Conservation (phyloP, 2,797 vertebrate species). For the Moxostoma hubbsi region DNA sequence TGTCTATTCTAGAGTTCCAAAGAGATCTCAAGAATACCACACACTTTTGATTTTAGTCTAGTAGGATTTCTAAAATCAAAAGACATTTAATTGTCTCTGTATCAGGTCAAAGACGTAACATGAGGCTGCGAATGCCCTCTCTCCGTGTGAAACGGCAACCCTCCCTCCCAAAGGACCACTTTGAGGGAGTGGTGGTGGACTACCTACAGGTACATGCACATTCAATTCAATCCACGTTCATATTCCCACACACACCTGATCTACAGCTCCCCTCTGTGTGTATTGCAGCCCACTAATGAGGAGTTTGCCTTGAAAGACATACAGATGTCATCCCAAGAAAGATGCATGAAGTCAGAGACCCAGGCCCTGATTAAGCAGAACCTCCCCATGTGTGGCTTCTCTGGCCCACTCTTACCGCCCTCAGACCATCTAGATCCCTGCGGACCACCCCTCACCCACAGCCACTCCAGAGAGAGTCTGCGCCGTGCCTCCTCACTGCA, state of each 20-base stretch:
- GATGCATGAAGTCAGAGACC: slow-evolving; percentile 87
- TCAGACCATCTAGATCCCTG: slow-evolving; percentile 73
- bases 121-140: slow-evolving; percentile 85
- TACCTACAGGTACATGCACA: slow-evolving; percentile 79
- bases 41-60: too few species aligned
- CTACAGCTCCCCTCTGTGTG: slow-evolving; percentile 35
- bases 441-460: slow-evolving; percentile 68
- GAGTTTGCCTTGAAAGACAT: slow-evolving; percentile 86
- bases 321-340: slow-evolving; percentile 84
- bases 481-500: slow-evolving; percentile 86
- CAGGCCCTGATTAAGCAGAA: slow-evolving; percentile 88
- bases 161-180: slow-evolving; percentile 86
- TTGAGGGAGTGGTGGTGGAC: slow-evolving; percentile 89
- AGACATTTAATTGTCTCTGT: background rate
- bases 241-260: slow-evolving; percentile 27
- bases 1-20: background rate
- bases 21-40: background rate
- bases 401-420: slow-evolving; percentile 69
- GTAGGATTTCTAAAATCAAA: too few species aligned
- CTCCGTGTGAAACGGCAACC: slow-evolving; percentile 79
- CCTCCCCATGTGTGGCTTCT: slow-evolving; percentile 66
- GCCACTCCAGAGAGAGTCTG: slow-evolving; percentile 82
- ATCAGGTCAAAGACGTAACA: slow-evolving; percentile 83
- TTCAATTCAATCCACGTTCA: slow-evolving; percentile 7
- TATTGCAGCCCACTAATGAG: slow-evolving; percentile 78